Percentiles rank a stretch among this genome's conserved stretches.
Conservation (phyloP, 1,140 invertebrate genomes). For the Myzus persicae region DNA sequence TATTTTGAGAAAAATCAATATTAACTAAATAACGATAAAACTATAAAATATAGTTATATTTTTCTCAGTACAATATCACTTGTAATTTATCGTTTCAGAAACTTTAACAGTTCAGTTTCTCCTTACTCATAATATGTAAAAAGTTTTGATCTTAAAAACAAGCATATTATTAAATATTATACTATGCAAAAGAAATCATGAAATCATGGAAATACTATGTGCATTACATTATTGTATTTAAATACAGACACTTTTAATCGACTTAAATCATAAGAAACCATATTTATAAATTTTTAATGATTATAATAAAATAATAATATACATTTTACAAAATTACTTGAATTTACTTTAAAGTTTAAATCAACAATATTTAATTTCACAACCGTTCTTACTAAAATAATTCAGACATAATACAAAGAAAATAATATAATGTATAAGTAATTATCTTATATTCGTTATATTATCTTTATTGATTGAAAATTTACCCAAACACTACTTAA, state of each 20-base stretch:
- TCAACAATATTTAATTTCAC: neutral
- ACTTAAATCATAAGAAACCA: neutral
- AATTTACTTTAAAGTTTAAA: neutral
- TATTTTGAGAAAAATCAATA: neutral
- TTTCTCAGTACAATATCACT: neutral
- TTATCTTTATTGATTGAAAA: neutral
- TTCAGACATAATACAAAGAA: neutral
- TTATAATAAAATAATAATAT: neutral
- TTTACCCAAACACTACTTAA: neutral
- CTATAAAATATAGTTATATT: neutral
- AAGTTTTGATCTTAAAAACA: neutral
- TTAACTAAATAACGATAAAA: neutral
- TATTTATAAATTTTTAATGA: too few species aligned
- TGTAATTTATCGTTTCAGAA: neutral
- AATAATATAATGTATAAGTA: neutral
- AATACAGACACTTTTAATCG: neutral
- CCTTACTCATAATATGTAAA: neutral
- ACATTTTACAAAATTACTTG: neutral
- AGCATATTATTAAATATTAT: slow-evolving; percentile 8
- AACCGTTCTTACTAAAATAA: neutral
- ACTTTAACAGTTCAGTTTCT: neutral
- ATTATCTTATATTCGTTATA: neutral
- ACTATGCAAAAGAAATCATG: neutral
- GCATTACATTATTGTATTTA: neutral
- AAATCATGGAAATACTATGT: neutral